phyloP scores from a whole-genome alignment of 2,888 invertebrate genomes.

The Drepana falcataria region DNA sequence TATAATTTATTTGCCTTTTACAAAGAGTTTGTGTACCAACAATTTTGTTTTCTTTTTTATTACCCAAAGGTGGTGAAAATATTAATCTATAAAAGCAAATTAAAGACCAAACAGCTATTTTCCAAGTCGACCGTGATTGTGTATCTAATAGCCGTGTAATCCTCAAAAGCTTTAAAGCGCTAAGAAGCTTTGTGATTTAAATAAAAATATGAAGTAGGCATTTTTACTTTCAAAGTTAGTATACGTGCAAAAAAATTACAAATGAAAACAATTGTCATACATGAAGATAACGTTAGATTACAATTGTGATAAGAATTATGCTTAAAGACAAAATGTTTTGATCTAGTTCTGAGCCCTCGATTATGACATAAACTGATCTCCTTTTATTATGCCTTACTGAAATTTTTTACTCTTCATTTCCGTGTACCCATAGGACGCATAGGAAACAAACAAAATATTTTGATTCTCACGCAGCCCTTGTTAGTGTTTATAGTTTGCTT shows the following conservation, averaged over 20 bases:
- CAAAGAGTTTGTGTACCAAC: too few species aligned
- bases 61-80: background rate
- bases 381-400: background rate
- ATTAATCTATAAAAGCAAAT: background rate
- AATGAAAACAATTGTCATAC: background rate
- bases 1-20: too few species aligned
- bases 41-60: too few species aligned
- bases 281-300: too few species aligned
- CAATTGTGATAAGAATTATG: background rate
- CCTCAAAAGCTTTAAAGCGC: background rate
- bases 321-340: background rate
- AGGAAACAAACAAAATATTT: background rate
- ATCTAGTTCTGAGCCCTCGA: background rate
- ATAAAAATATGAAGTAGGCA: too few species aligned
- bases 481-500: background rate
- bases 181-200: too few species aligned
- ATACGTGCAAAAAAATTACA: too few species aligned
- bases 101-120: background rate
- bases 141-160: background rate
- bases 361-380: background rate
- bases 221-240: too few species aligned
- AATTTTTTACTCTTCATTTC: background rate
- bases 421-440: background rate
- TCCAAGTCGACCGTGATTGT: background rate
- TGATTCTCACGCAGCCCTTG: background rate